Base-by-base conservation (phyloP, 2,797 vertebrate species). In the Babyrousa celebensis region DNA sequence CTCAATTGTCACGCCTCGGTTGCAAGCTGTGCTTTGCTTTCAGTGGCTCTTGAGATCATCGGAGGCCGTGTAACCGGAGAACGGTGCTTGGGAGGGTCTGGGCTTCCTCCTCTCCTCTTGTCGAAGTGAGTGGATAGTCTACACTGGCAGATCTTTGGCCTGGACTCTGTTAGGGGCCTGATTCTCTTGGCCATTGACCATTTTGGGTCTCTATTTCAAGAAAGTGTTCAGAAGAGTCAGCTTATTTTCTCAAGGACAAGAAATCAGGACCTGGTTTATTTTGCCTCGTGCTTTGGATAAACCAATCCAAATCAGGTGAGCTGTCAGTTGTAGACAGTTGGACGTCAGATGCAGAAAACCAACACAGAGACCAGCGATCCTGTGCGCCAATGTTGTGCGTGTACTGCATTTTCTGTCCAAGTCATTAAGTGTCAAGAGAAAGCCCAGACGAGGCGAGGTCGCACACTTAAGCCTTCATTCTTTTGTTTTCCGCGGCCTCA, bases 241-340 rank as follows among this genome's bases (percentile, higher is more conserved):
- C 71, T 86, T 88, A 62, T 68, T 89, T 89, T 93, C 75, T 89
- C 87, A 63, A 70, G 96, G 78, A 89, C 96, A 67, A 90, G 63
- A 95, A 94, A 90, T 63, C 63, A 91, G 80, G 63, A 67, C 25
- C 62, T 96, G 27, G 74, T 72, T 79, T 95, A 86, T 91, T 94
- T 89, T 92, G 77, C 82, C 62, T 67, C 63, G 17, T 62, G 54
- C 89, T 96, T 90, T 95, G 80, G 89, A 88, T 85, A 96, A 95
- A 92, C 92, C 85, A 82, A 88, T 79, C 79, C 29, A 70, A 78
- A 88, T 97, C 93, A 96, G 94, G 96, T 97, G 94, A 97, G 85
- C 58, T 79, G 94, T 91, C 91, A 79, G 88, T 75, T 96, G 96
- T 98, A 91, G 95, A 88, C 72, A 93, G 62, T 8, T 52, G 63